phyloP scores from a whole-genome alignment of 2,113 vertebrate species.

The Pygathrix nemaeus region DNA sequence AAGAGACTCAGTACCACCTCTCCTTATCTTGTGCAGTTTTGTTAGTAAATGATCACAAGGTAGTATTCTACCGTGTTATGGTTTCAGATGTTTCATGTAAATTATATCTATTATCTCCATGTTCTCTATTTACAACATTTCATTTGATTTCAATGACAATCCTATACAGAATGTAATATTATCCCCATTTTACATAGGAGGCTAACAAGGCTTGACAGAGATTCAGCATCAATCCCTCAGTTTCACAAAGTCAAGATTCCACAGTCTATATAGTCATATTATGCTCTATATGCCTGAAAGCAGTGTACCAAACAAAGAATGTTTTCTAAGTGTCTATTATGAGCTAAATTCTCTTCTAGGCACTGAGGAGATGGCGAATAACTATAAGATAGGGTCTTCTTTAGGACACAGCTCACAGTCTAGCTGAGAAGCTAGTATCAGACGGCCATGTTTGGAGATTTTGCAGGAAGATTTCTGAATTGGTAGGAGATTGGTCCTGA shows the following conservation, averaged over 20 bases:
- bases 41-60: not conserved
- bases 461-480: not conserved
- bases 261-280: not conserved
- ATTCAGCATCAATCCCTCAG: not conserved
- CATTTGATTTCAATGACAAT: not conserved
- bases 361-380: not conserved
- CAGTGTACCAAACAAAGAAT: not conserved
- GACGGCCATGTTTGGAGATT: not conserved
- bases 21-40: not conserved
- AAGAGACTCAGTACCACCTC: not conserved
- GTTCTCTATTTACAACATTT: not conserved
- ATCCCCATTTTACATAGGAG: not conserved
- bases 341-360: not conserved
- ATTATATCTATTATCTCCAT: not conserved
- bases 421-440: not conserved
- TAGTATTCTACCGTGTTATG: not conserved
- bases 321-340: not conserved
- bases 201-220: not conserved
- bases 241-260: not conserved
- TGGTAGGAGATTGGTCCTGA: not conserved
- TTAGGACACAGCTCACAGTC: not conserved
- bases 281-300: not conserved
- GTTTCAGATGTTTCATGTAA: not conserved
- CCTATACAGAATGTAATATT: not conserved
- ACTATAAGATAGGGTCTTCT: not conserved